phyloP scores from a whole-genome alignment of 2,888 invertebrate species.

The Aphodius sticticus region DNA sequence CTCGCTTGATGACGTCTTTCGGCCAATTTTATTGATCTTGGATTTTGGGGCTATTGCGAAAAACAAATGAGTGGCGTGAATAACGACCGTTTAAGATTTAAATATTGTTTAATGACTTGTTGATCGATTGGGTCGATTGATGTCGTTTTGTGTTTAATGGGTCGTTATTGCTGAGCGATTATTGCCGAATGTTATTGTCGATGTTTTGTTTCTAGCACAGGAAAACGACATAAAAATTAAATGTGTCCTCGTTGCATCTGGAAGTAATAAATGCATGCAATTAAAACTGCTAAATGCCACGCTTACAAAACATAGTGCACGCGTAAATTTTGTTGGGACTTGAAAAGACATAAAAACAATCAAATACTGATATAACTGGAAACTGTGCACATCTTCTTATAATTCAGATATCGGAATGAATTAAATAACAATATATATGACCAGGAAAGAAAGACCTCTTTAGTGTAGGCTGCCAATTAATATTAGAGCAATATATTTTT shows the following conservation, averaged over 20 bases:
- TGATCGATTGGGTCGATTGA: background rate
- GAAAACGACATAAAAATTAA: background rate
- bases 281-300: background rate
- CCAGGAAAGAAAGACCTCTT: no score
- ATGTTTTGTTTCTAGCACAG: background rate
- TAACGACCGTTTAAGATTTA: background rate
- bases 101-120: background rate
- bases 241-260: background rate
- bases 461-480: no score
- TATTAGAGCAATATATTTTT: no score
- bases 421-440: no score
- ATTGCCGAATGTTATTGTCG: background rate
- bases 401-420: no score
- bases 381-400: no score
- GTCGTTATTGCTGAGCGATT: background rate
- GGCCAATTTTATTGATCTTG: background rate
- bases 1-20: background rate
- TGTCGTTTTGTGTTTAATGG: background rate
- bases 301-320: background rate
- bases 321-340: no score
- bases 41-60: background rate
- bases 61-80: background rate
- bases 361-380: no score
- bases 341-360: no score
- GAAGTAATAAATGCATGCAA: background rate